Percentiles rank a stretch among this genome's conserved stretches.
Evolutionary conservation across 1,140 invertebrate genomes (phyloP).

Genomic region (Cyphomyrmex costatus): DNA sequence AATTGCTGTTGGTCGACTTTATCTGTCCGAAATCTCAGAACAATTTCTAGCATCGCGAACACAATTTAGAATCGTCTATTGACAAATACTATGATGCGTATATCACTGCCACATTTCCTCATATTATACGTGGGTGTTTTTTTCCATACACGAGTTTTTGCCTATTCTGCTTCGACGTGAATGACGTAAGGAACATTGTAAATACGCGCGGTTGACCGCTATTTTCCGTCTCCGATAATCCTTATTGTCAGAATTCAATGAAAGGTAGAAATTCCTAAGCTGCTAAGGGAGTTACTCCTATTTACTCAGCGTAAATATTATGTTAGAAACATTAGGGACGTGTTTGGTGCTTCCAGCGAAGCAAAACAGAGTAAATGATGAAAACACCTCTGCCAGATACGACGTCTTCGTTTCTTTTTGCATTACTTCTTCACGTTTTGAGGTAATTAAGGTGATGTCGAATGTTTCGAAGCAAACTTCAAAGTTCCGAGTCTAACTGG

Average conservation of each 20-base stretch:
- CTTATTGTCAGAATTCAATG: neutral
- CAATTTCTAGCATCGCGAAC: too few relatives aligned
- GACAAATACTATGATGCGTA: too few relatives aligned
- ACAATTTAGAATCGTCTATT: too few relatives aligned
- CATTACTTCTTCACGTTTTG: neutral
- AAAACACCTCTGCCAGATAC: neutral
- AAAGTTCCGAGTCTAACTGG: neutral
- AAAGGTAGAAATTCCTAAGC: conserved; percentile 21
- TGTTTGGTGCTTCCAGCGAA: neutral
- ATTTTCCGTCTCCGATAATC: neutral
- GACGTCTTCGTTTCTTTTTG: neutral
- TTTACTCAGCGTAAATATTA: conserved; percentile 8
- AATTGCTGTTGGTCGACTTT: too few relatives aligned
- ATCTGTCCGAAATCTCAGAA: too few relatives aligned
- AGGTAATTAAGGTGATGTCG: neutral
- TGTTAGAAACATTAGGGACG: neutral
- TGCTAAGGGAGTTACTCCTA: neutral
- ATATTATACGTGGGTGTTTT: too few relatives aligned
- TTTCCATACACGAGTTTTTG: neutral
- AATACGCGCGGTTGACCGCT: conserved; percentile 16
- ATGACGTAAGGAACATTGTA: neutral
- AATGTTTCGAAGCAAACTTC: neutral
- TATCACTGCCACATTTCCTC: conserved; percentile 24
- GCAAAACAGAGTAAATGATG: neutral
- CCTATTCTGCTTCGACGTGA: neutral